Percentiles rank a stretch among this genome's conserved stretches.
These are phyloP conservation scores for Ceratothoa steindachneri DNA, from an alignment of 2,888 invertebrate genomes.

Conservation along the genomic window DNA sequence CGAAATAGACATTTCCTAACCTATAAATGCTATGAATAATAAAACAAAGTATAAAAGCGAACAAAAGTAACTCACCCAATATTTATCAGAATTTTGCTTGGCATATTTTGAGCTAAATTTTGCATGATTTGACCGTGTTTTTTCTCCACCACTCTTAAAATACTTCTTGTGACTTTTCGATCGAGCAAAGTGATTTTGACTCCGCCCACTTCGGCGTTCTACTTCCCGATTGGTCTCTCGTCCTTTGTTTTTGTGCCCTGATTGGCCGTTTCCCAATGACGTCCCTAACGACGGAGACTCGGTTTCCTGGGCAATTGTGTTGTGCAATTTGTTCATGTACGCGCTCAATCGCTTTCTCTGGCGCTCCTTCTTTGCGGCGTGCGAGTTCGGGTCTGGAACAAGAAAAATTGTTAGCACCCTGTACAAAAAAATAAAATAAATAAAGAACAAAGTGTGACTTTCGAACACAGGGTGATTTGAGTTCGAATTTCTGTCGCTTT, in stretches of 20 bases:
- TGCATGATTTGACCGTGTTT: neutral
- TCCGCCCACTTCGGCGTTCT: neutral
- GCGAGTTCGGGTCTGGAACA: conserved; percentile 32
- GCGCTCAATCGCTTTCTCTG: conserved; percentile 61
- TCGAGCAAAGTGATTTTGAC: neutral
- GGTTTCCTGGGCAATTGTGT: conserved; percentile 59
- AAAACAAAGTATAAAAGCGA: too few species aligned
- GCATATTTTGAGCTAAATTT: neutral
- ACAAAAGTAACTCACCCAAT: neutral
- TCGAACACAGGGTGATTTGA: neutral
- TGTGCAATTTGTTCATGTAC: conserved; percentile 64
- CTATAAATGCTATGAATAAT: too few species aligned
- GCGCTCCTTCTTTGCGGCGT: conserved; percentile 58
- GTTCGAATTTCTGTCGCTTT: too few species aligned
- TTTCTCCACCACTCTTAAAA: neutral
- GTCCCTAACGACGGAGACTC: conserved; percentile 20
- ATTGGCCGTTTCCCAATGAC: neutral
- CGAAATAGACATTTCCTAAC: too few species aligned
- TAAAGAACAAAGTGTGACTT: neutral
- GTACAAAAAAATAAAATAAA: neutral
- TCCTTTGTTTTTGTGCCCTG: neutral
- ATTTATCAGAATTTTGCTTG: conserved; percentile 3
- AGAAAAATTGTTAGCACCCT: too few species aligned
- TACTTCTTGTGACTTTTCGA: neutral
- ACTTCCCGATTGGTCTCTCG: neutral